Conservation (phyloP, 2,797 vertebrate genomes). For the Myiothlypis chrysogaster region DNA sequence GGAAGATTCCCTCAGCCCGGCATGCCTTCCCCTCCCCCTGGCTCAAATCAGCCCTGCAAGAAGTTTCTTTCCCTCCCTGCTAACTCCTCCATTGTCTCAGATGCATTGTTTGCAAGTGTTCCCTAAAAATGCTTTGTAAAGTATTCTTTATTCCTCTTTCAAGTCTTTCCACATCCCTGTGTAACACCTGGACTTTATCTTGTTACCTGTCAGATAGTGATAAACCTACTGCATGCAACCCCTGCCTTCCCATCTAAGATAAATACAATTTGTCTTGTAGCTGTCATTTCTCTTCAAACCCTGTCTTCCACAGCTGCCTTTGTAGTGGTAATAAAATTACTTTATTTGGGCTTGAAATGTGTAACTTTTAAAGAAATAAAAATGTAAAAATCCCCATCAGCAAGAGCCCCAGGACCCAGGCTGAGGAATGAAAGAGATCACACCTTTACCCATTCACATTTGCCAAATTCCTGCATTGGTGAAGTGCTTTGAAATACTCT, state of each 20-base stretch:
- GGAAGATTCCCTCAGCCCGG: constrained; percentile 31
- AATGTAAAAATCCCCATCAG: neutral
- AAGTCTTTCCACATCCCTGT: constrained; percentile 11
- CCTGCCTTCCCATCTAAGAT: neutral
- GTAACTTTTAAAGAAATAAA: neutral
- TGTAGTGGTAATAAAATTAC: neutral
- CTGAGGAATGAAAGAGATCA: neutral
- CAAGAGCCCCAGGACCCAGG: neutral
- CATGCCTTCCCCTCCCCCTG: neutral
- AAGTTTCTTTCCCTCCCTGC: neutral
- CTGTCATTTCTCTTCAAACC: neutral
- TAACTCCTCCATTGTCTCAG: constrained; percentile 32
- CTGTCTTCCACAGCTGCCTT: neutral
- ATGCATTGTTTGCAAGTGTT: constrained; percentile 42
- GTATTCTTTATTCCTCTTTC: neutral
- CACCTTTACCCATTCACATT: neutral
- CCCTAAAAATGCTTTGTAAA: neutral
- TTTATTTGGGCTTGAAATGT: neutral
- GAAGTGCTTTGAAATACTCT: neutral
- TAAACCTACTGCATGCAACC: constrained; percentile 12
- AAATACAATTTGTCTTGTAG: constrained; percentile 11
- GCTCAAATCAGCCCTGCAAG: neutral
- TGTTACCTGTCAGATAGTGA: neutral
- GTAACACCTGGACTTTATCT: constrained; percentile 58
- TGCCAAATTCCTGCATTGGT: neutral